phyloP scores from a whole-genome alignment of 2,113 vertebrate species.

The Brachypodius melanocephalos region DNA sequence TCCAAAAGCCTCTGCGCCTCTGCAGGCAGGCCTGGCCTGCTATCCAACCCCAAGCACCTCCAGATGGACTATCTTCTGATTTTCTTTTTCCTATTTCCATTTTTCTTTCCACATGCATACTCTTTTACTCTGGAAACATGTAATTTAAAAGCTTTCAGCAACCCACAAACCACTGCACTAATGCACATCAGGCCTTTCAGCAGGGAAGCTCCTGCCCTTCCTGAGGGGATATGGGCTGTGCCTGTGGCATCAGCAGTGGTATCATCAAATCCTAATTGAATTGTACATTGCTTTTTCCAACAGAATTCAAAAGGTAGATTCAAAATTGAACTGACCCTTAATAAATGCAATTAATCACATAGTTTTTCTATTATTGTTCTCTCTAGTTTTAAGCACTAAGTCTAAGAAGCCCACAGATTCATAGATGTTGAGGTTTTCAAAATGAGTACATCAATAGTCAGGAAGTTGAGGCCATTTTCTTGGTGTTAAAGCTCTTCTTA shows the following conservation, averaged over 20 bases:
- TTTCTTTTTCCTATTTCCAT: background rate
- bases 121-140: background rate
- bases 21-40: accelerated
- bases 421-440: background rate
- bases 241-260: background rate
- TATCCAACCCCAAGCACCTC: background rate
- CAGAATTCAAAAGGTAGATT: background rate
- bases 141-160: constrained; percentile 49
- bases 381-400: background rate
- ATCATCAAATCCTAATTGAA: background rate
- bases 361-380: background rate
- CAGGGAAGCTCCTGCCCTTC: constrained; percentile 1
- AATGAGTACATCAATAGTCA: background rate
- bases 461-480: background rate
- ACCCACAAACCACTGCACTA: background rate
- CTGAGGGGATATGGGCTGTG: constrained; percentile 21
- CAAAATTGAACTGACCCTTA: constrained; percentile 2
- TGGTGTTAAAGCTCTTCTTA: background rate
- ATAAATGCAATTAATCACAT: background rate
- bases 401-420: background rate
- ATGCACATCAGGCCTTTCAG: constrained; percentile 22
- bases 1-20: accelerated
- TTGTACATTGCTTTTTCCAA: background rate
- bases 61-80: background rate
- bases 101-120: background rate